phyloP scores from a whole-genome alignment of 2,797 vertebrate species.

The Characodon lateralis region DNA sequence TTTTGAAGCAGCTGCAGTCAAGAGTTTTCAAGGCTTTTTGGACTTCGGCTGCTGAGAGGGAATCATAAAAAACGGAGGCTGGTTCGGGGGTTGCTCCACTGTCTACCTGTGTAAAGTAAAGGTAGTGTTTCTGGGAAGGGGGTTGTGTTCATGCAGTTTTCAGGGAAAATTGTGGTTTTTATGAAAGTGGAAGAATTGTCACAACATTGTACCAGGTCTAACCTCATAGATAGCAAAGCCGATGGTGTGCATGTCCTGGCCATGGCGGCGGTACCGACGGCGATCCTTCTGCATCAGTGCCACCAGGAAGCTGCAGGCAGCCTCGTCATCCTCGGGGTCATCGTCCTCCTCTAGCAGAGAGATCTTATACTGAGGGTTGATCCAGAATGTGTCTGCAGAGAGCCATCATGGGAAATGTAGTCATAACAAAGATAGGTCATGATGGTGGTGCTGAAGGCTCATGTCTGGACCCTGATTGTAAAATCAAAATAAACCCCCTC shows the following conservation, averaged over 20 bases:
- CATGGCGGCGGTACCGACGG: slow-evolving; percentile 74
- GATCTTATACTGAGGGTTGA: slow-evolving; percentile 93
- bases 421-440: background rate
- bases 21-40: background rate
- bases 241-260: slow-evolving; percentile 88
- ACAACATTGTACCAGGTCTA: slow-evolving; percentile 26
- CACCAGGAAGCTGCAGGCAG: slow-evolving; percentile 90
- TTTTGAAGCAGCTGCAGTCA: background rate
- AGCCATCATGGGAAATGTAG: slow-evolving; percentile 52
- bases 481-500: no score
- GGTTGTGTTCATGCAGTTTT: background rate
- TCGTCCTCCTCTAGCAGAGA: slow-evolving; percentile 87
- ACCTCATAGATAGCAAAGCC: slow-evolving; percentile 92
- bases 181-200: background rate
- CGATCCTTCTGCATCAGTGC: slow-evolving; percentile 95
- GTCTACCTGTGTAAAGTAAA: background rate
- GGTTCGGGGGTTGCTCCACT: background rate
- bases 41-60: background rate
- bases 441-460: background rate
- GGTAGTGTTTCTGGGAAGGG: background rate
- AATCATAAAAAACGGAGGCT: background rate
- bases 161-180: background rate
- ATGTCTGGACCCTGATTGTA: background rate
- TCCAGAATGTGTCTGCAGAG: slow-evolving; percentile 89
- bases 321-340: slow-evolving; percentile 79